Percentiles rank a stretch among this genome's conserved stretches.
Evolutionary conservation across 2,888 invertebrate genomes (phyloP).

Genomic region (Altica lythri): DNA sequence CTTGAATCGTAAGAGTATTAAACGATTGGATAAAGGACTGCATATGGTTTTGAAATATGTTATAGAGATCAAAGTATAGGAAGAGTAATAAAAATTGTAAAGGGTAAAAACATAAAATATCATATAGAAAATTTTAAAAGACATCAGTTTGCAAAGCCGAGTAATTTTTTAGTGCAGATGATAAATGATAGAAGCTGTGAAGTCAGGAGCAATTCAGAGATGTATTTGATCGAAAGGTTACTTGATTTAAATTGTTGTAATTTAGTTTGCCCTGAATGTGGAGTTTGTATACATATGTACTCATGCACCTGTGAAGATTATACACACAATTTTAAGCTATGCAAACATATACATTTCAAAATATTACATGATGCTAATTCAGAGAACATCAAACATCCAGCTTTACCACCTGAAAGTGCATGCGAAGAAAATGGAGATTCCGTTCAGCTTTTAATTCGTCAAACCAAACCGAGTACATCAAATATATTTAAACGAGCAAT

Average conservation of each 20-base stretch:
- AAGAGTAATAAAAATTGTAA: conserved; percentile 11
- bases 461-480: no score
- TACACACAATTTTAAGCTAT: neutral
- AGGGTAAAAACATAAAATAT: conserved; percentile 7
- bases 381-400: neutral
- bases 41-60: conserved; percentile 4
- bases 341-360: conserved; percentile 7
- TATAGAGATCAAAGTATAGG: conserved; percentile 8
- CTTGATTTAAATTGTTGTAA: conserved; percentile 4
- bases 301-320: conserved; percentile 4
- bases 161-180: conserved; percentile 4
- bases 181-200: neutral
- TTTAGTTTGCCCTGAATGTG: conserved; percentile 3
- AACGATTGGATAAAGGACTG: conserved; percentile 2
- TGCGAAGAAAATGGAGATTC: neutral
- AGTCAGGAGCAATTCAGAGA: neutral
- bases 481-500: no score
- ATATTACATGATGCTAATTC: conserved; percentile 2
- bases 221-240: neutral
- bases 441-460: no score
- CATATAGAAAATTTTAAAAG: conserved; percentile 3
- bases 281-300: conserved; percentile 2
- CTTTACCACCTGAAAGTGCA: neutral
- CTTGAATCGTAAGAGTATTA: conserved; percentile 8
- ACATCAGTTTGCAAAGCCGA: neutral